Conservation (phyloP, 2,888 invertebrate genomes). For the Syrista parreyssii region DNA sequence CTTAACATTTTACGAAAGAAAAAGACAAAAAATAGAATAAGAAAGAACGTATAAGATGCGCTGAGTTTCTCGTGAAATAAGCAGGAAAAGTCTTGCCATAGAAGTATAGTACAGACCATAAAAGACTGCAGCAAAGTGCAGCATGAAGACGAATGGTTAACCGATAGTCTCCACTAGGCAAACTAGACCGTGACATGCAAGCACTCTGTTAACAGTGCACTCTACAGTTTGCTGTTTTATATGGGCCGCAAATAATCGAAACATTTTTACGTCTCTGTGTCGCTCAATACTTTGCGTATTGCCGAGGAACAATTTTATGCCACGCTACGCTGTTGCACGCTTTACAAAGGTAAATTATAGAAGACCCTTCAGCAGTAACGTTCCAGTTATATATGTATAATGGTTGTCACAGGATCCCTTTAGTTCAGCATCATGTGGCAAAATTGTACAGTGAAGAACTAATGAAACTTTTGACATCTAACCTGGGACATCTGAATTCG, state of each 20-base stretch:
- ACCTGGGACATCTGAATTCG: not conserved
- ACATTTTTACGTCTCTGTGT: not conserved
- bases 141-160: conserved; percentile 51
- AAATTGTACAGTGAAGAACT: too few relatives aligned
- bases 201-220: conserved; percentile 17
- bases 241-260: not conserved
- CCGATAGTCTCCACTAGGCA: conserved; percentile 47
- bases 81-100: conserved; percentile 18
- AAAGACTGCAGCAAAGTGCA: conserved; percentile 19
- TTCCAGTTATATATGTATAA: too few relatives aligned
- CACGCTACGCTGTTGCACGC: not conserved
- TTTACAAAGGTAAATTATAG: not conserved
- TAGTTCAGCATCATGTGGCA: too few relatives aligned
- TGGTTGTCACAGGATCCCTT: too few relatives aligned
- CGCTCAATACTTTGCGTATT: not conserved
- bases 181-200: conserved; percentile 45
- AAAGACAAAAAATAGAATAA: not conserved
- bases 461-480: not conserved
- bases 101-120: conserved; percentile 15
- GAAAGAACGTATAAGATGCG: not conserved
- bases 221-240: not conserved
- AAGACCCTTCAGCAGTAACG: not conserved
- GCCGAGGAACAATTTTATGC: not conserved
- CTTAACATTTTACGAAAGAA: not conserved
- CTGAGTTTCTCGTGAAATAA: conserved; percentile 19